A percentile compares a stretch with the other conserved stretches of the same genome.
Evolutionary conservation across 2,888 invertebrate genomes (phyloP).

Genomic region (Fragum fragum): DNA sequence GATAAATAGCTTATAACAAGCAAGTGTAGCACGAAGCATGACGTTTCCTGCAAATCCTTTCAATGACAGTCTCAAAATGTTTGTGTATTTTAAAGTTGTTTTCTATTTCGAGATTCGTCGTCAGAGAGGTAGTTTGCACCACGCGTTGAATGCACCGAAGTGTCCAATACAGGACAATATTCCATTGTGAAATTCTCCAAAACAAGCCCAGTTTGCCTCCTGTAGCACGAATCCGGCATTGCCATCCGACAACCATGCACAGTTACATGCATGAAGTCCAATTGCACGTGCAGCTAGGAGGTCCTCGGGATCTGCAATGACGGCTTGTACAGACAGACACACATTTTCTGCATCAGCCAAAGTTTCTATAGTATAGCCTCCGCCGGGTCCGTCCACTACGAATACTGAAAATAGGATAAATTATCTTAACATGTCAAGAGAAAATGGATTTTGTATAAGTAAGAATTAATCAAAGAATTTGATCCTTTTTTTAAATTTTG

Average conservation of each 20-base stretch:
- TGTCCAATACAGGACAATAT: slow-evolving; percentile 2
- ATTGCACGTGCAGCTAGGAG: slow-evolving; percentile 5
- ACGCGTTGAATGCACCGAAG: background rate
- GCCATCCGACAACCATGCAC: slow-evolving; percentile 17
- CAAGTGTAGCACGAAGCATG: too few relatives aligned
- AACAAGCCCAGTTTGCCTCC: background rate
- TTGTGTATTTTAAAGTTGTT: too few relatives aligned
- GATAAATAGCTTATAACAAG: too few relatives aligned
- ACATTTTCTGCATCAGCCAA: background rate
- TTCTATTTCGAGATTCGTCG: background rate
- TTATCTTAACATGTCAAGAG: too few relatives aligned
- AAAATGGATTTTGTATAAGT: too few relatives aligned
- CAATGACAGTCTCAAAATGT: too few relatives aligned
- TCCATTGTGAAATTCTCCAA: background rate
- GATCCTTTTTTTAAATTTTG: too few relatives aligned
- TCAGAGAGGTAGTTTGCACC: slow-evolving; percentile 17
- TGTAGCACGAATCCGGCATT: slow-evolving; percentile 6
- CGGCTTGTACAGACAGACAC: background rate
- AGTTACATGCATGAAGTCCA: slow-evolving; percentile 4
- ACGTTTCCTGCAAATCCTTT: too few relatives aligned
- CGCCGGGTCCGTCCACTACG: background rate
- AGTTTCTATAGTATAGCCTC: background rate
- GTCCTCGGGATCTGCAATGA: slow-evolving; percentile 2
- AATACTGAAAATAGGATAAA: slow-evolving; percentile 1
- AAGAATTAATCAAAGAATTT: too few relatives aligned